A percentile compares a stretch with the other conserved stretches of the same genome.
Conservation (phyloP, 1,140 invertebrate species). For the Bacillus rossius region DNA sequence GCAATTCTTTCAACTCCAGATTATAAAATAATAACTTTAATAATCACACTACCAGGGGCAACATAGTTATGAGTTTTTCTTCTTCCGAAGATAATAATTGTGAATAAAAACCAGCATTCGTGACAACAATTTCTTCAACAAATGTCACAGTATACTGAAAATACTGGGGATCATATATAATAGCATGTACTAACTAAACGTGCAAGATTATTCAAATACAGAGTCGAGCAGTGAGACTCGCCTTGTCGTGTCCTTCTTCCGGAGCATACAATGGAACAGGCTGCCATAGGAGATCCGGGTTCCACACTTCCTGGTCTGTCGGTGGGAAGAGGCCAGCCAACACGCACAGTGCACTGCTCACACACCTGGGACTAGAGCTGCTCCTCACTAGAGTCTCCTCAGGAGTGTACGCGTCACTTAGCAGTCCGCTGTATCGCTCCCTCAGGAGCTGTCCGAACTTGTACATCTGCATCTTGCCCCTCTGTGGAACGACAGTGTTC, state of each 20-base stretch:
- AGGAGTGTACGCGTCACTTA: slow-evolving; percentile 53
- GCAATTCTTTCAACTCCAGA: too few relatives aligned
- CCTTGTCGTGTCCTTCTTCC: slow-evolving; percentile 60
- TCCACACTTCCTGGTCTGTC: slow-evolving; percentile 59
- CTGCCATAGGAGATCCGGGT: slow-evolving; percentile 70
- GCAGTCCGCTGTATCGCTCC: slow-evolving; percentile 58
- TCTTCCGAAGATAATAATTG: too few relatives aligned
- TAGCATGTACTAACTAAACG: too few relatives aligned
- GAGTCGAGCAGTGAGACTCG: too few relatives aligned
- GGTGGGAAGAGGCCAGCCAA: slow-evolving; percentile 82
- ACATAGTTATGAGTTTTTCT: too few relatives aligned
- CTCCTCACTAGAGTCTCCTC: slow-evolving; percentile 65
- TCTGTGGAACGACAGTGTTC: slow-evolving; percentile 43
- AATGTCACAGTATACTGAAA: too few relatives aligned
- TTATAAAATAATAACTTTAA: too few relatives aligned
- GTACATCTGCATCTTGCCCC: slow-evolving; percentile 71
- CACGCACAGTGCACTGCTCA: slow-evolving; percentile 79
- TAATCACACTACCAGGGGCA: too few relatives aligned
- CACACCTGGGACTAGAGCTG: slow-evolving; percentile 72
- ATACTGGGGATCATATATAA: too few relatives aligned
- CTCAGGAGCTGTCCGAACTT: slow-evolving; percentile 66
- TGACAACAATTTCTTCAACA: too few relatives aligned
- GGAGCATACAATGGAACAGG: slow-evolving; percentile 80
- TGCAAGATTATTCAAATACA: too few relatives aligned
- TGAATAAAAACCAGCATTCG: too few relatives aligned